Evolutionary conservation across 2,113 vertebrate species (phyloP), one percentile per base, ranked within the genome.

Genomic region (Chloropsis cyanopogon): DNA sequence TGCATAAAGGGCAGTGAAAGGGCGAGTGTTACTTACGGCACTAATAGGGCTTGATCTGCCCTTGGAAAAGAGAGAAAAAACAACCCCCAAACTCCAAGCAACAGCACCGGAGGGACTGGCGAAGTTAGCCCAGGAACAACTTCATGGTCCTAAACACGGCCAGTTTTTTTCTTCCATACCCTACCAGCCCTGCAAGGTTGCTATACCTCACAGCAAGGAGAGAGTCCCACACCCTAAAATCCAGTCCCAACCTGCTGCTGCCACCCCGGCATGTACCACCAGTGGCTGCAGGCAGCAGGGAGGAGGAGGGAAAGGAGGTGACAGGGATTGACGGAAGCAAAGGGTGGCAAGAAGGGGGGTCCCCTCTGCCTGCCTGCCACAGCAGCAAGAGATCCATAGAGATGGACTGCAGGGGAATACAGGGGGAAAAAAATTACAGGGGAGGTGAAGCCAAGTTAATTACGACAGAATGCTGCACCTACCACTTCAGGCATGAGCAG

Each of bases 61-160:
- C 70, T 76, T 59, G 39, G 46, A 52, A 82, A 63, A 82, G 19
- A 5, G 7, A 31, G 24, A 13, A 35, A 64, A 20, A 29, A 11
- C 13, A 68, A 25, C 11, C 54, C 10, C 5, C n/a, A 59, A 84
- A 75, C 12, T 3, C 23, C 69, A 84, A 73, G 54, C 1, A 7
- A 61, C n/a, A 56, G 79, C 65, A 53, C 37, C 0, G 0, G n/a
- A 65, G 23, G 25, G 35, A 68, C 26, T 0, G 0, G 11, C 6
- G 9, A 68, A 50, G 7, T 5, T 71, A 11, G 47, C 66, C 54
- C 1, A 3, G 28, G 42, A 82, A 24, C 16, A 80, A 44, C 28
- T 64, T 59, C 44, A 4, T 0, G 1, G 31, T 31, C 57, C 65
- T 21, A 31, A 71, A 42, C 2, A 25, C 6, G 22, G 26, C 1